These are phyloP conservation scores for Elysia crispata DNA, from an alignment of 2,888 invertebrate genomes.

Conservation along the genomic window DNA sequence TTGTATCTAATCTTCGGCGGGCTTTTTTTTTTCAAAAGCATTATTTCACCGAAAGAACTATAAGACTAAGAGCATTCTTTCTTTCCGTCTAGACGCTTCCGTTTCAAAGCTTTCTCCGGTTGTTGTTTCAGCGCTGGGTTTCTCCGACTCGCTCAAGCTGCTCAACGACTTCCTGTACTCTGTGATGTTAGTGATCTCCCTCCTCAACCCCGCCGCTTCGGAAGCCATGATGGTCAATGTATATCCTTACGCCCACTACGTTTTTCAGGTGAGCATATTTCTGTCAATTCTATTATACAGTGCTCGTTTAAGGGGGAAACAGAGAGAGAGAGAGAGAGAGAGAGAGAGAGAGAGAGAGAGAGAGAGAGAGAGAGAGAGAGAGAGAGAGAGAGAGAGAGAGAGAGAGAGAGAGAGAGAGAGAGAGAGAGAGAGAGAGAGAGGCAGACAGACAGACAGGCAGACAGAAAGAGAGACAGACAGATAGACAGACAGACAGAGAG, in stretches of 20 bases:
- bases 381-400: not conserved
- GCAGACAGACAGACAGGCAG: not conserved
- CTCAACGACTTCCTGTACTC: constrained; percentile 73
- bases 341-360: not conserved
- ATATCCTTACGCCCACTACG: constrained; percentile 74
- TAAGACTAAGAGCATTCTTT: no score
- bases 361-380: not conserved
- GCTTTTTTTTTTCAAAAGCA: no score
- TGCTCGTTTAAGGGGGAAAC: no score
- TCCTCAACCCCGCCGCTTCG: constrained; percentile 58
- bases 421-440: not conserved
- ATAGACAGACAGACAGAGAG: not conserved
- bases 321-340: no score
- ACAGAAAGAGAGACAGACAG: not conserved
- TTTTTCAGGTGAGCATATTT: constrained; percentile 65
- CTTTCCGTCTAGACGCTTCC: no score
- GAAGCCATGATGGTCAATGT: constrained; percentile 62
- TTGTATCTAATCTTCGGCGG: no score
- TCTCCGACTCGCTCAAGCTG: constrained; percentile 73
- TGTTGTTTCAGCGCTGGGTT: constrained; percentile 62
- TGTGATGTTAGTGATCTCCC: constrained; percentile 63
- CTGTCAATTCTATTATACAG: no score
- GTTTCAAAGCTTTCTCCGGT: no score
- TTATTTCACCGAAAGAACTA: no score
- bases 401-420: not conserved